Percentiles rank a stretch among this genome's conserved stretches.
Conservation (phyloP, 2,888 invertebrate species). For the Protula sp. region DNA sequence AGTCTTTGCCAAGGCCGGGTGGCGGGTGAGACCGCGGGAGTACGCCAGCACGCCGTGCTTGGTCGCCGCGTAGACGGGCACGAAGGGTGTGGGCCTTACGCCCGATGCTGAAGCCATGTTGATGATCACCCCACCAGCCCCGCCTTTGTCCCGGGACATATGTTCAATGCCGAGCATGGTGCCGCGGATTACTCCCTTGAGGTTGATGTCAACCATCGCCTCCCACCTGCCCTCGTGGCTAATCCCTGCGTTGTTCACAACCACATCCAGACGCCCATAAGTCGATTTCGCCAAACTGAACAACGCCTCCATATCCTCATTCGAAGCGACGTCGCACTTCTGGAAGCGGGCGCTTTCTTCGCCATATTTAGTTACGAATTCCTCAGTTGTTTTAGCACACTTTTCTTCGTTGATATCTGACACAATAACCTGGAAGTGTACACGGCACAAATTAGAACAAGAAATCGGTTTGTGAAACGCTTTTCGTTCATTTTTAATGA, state of each 20-base stretch:
- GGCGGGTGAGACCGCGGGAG: background rate
- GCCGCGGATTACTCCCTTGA: conserved; percentile 63
- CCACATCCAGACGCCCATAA: conserved; percentile 69
- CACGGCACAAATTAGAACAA: no score
- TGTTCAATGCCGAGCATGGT: conserved; percentile 64
- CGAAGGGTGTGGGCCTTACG: conserved; percentile 32
- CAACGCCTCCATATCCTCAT: background rate
- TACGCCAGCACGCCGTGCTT: conserved; percentile 28
- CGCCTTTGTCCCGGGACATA: conserved; percentile 71
- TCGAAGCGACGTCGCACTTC: background rate
- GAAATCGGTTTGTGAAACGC: no score
- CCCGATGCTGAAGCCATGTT: conserved; percentile 67
- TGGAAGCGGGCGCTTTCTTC: background rate
- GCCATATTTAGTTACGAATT: background rate
- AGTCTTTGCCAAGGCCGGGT: background rate
- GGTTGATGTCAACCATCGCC: conserved; percentile 56
- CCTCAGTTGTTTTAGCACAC: background rate
- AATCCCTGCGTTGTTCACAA: conserved; percentile 74
- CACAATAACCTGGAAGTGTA: background rate
- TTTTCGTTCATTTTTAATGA: no score
- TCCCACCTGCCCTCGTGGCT: conserved; percentile 29
- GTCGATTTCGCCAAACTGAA: conserved; percentile 56
- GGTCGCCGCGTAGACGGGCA: conserved; percentile 34
- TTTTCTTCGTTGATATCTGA: background rate
- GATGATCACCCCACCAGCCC: conserved; percentile 67